Base-by-base conservation (phyloP, 2,797 vertebrate genomes). In the Syncerus caffer region DNA sequence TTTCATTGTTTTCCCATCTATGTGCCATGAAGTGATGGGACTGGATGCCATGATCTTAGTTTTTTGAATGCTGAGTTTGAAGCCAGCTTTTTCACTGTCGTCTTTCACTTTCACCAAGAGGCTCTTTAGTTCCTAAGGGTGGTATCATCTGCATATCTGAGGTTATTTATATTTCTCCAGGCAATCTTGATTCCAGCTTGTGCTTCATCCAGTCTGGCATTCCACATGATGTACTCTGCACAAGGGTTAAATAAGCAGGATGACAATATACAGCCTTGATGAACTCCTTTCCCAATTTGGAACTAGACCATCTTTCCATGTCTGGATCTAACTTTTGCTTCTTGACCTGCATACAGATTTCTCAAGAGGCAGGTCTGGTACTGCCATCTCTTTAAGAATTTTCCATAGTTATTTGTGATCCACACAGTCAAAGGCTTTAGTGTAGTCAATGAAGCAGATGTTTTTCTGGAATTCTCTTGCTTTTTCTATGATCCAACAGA, bases 171-270 rank as follows among this genome's bases (percentile, higher is more conserved):
- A 67, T 12, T 67, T 67, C 9, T 67, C 64, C 64, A 19, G 0
- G 64, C 9, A 67, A 67, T 67, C 64, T 67, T 67, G 64, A 67
- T 34, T 67, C 17, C 64, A 67, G 17, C 17, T 67, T 67, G 64
- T 67, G 64, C 64, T 67, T 67, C n/a, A 67, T 34, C n/a, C 64
- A 67, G 9, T 17, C n/a, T 0, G 0, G 9, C n/a, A 67, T 38
- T 67, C n/a, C 1, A 0, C 17, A 34, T 38, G n/a, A 67, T 67
- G 64, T 67, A 67, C n/a, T 67, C 17, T 3, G 1, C n/a, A 67
- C 31, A 67, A 64, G 38, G 34, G 64, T 67, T 67, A 12, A 67
- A 38, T 38, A 38, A 67, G 64, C n/a, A 34, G 64, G 17, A 17
- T 67, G 64, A 67, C n/a, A 34, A 21, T 67, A 34, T 67, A 67